These are phyloP conservation scores for Silvanus unidentatus DNA, from an alignment of 2,888 invertebrate species.

Conservation along the genomic window DNA sequence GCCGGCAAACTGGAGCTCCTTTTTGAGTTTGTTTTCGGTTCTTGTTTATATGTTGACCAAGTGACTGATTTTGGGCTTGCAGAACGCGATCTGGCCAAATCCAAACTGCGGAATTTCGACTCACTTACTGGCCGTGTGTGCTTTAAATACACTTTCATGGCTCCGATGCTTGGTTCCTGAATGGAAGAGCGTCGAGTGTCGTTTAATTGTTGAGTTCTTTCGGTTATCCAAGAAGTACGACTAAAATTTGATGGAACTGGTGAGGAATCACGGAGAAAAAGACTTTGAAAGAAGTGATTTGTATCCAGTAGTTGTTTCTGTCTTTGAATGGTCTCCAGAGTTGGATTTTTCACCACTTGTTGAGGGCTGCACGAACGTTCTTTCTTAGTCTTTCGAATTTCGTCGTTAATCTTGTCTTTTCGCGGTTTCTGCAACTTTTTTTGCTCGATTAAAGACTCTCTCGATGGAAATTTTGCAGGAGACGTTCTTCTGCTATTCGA, in stretches of 20 bases:
- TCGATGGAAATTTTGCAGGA: slow-evolving; percentile 17
- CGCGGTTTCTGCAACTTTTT: slow-evolving; percentile 38
- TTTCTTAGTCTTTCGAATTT: slow-evolving; percentile 28
- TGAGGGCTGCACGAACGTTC: too few species aligned
- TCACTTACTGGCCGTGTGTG: slow-evolving; percentile 66
- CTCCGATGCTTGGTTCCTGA: slow-evolving; percentile 52
- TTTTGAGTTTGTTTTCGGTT: slow-evolving; percentile 15
- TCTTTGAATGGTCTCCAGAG: slow-evolving; percentile 50
- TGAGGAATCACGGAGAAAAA: slow-evolving; percentile 55
- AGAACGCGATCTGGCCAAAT: slow-evolving; percentile 51
- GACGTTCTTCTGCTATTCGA: too few species aligned
- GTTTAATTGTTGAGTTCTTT: slow-evolving; percentile 66
- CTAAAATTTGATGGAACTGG: slow-evolving; percentile 40
- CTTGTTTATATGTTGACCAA: too few species aligned
- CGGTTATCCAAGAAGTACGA: slow-evolving; percentile 57
- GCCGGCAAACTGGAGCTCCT: slow-evolving; percentile 51
- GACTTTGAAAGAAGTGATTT: slow-evolving; percentile 65
- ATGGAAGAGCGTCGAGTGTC: slow-evolving; percentile 26
- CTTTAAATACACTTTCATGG: slow-evolving; percentile 59
- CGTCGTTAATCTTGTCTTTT: slow-evolving; percentile 37
- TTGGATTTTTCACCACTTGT: slow-evolving; percentile 18
- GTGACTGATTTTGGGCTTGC: slow-evolving; percentile 56
- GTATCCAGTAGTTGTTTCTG: slow-evolving; percentile 57
- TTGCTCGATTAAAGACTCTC: slow-evolving; percentile 13
- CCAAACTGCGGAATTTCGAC: slow-evolving; percentile 65